These are phyloP conservation scores for Speoplatyrhinus poulsoni DNA, from an alignment of 2,113 vertebrate genomes.

Conservation along the genomic window DNA sequence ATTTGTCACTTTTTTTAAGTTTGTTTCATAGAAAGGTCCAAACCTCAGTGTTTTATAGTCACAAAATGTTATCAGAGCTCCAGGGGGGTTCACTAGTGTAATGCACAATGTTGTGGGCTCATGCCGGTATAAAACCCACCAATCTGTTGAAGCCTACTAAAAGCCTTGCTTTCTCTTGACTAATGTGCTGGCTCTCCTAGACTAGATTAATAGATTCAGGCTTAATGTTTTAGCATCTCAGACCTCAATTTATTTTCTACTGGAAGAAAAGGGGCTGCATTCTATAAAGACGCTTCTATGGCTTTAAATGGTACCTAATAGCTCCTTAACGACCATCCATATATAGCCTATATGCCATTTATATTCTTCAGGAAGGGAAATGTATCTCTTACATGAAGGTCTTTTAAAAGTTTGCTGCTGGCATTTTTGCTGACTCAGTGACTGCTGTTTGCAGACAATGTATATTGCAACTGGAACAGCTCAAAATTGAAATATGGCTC, in stretches of 20 bases:
- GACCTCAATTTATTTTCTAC: conserved; percentile 17
- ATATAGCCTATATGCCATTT: conserved; percentile 22
- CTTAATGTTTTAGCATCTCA: conserved; percentile 35
- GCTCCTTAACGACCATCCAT: conserved; percentile 22
- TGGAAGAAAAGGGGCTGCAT: conserved; percentile 21
- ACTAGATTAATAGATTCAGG: conserved; percentile 38
- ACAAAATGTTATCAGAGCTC: conserved; percentile 11
- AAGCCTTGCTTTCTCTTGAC: conserved; percentile 20
- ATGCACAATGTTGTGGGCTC: conserved; percentile 3
- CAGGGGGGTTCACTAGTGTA: background rate
- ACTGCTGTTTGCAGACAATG: conserved; percentile 15
- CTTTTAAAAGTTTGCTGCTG: conserved; percentile 17
- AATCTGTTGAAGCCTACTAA: conserved; percentile 19
- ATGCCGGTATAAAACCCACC: conserved; percentile 3
- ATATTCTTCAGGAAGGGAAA: conserved; percentile 7
- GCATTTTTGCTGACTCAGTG: conserved; percentile 44
- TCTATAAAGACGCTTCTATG: conserved; percentile 24
- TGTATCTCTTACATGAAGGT: conserved; percentile 25
- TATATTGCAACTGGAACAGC: background rate
- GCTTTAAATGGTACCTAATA: conserved; percentile 19
- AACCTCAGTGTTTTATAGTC: background rate
- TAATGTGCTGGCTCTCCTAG: conserved; percentile 24
- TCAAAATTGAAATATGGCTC: conserved; percentile 2
- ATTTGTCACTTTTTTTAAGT: no score
- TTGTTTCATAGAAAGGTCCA: conserved; percentile 26